These are phyloP conservation scores for Saturnia japonica DNA, from an alignment of 2,888 invertebrate genomes.

Conservation along the genomic window DNA sequence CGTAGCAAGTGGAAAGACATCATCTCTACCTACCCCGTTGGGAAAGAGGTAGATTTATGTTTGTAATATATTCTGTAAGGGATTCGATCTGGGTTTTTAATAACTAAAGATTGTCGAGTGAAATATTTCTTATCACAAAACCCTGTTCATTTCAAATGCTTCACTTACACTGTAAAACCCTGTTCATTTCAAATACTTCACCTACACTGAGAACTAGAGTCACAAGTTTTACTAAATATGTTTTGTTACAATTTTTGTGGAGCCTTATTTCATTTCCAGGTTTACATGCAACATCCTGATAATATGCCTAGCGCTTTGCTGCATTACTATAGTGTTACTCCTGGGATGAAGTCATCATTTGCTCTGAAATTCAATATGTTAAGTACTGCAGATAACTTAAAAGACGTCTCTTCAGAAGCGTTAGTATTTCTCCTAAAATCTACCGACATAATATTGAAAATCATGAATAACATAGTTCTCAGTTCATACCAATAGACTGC, in stretches of 20 bases:
- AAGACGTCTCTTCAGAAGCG: constrained; percentile 40
- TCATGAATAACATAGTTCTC: no score
- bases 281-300: constrained; percentile 55
- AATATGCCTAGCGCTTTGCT: constrained; percentile 49
- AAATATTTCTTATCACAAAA: background rate
- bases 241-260: background rate
- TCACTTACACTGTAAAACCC: background rate
- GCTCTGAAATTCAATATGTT: constrained; percentile 46
- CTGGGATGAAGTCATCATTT: constrained; percentile 44
- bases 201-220: background rate
- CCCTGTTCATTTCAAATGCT: no score
- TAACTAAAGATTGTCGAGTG: background rate
- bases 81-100: background rate
- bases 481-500: no score
- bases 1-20: no score
- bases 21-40: no score
- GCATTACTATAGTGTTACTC: constrained; percentile 47
- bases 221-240: background rate
- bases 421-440: constrained; percentile 29
- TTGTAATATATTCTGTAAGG: no score
- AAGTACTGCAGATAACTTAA: constrained; percentile 41
- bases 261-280: constrained; percentile 31
- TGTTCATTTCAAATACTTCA: no score
- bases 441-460: no score
- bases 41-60: no score